Conservation (phyloP, 2,888 invertebrate genomes). For the Camponotus fellah region DNA sequence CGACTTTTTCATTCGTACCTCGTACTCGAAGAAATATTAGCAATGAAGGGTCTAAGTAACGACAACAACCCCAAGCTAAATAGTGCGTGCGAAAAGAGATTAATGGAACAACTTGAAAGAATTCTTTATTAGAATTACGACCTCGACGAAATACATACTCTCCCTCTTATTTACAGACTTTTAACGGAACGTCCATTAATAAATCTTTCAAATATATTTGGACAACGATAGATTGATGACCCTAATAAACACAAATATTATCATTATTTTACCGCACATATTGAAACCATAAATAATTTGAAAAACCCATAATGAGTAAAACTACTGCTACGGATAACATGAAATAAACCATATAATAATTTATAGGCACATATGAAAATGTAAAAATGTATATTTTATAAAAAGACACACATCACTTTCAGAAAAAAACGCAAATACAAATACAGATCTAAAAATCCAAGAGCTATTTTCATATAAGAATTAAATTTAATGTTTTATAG, state of each 20-base stretch:
- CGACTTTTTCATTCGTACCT: slow-evolving; percentile 27
- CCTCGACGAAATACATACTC: slow-evolving; percentile 20
- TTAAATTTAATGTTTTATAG: not conserved
- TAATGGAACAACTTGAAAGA: slow-evolving; percentile 30
- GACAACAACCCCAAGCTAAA: slow-evolving; percentile 23
- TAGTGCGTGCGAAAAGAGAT: slow-evolving; percentile 42
- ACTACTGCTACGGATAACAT: too few relatives aligned
- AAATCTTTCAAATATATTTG: slow-evolving; percentile 12
- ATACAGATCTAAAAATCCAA: not conserved
- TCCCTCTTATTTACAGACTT: slow-evolving; percentile 6
- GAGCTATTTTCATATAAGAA: not conserved
- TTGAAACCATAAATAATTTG: not conserved
- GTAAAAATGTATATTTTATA: not conserved
- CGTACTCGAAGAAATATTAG: slow-evolving; percentile 36
- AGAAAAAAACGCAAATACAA: not conserved
- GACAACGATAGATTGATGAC: slow-evolving; percentile 13
- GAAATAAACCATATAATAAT: not conserved
- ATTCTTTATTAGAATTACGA: slow-evolving; percentile 30
- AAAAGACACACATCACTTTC: not conserved
- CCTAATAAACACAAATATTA: not conserved
- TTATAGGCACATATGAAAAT: not conserved
- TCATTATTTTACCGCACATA: slow-evolving; percentile 1
- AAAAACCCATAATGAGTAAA: too few relatives aligned
- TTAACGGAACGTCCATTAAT: not conserved
- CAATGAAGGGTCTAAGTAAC: slow-evolving; percentile 17